Conservation (phyloP, 2,113 vertebrate species). For the Bufo bufo region DNA sequence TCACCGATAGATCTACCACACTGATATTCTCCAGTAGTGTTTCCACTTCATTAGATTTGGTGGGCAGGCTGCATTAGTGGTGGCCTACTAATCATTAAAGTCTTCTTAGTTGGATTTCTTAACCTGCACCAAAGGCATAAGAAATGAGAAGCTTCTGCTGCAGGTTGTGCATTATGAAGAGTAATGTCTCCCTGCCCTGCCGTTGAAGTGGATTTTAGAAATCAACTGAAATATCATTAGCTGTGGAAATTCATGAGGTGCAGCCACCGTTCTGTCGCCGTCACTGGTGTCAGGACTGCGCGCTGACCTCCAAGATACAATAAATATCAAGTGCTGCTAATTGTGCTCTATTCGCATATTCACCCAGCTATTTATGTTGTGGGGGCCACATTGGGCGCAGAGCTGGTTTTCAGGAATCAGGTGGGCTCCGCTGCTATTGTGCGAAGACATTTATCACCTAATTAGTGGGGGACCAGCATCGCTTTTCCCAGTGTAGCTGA, state of each 20-base stretch:
- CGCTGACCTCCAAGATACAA: too few relatives aligned
- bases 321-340: neutral
- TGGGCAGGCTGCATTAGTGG: neutral
- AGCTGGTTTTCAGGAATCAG: conserved; percentile 15
- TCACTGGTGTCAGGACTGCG: too few relatives aligned
- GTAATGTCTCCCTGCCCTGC: too few relatives aligned
- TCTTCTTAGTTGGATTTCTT: too few relatives aligned
- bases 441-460: conserved; percentile 71
- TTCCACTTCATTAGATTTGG: neutral
- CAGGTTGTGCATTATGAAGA: too few relatives aligned
- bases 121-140: too few relatives aligned
- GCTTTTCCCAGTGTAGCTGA: conserved; percentile 71
- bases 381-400: neutral
- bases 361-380: neutral
- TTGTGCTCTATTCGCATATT: neutral
- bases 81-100: neutral
- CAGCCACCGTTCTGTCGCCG: too few relatives aligned
- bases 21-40: neutral
- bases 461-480: conserved; percentile 71
- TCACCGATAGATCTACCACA: too few relatives aligned
- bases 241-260: too few relatives aligned
- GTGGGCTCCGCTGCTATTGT: conserved; percentile 59
- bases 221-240: too few relatives aligned
- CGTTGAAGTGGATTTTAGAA: too few relatives aligned
- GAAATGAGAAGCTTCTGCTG: too few relatives aligned